phyloP scores from a whole-genome alignment of 2,797 vertebrate genomes.

The Tenualosa thibaudeaui region DNA sequence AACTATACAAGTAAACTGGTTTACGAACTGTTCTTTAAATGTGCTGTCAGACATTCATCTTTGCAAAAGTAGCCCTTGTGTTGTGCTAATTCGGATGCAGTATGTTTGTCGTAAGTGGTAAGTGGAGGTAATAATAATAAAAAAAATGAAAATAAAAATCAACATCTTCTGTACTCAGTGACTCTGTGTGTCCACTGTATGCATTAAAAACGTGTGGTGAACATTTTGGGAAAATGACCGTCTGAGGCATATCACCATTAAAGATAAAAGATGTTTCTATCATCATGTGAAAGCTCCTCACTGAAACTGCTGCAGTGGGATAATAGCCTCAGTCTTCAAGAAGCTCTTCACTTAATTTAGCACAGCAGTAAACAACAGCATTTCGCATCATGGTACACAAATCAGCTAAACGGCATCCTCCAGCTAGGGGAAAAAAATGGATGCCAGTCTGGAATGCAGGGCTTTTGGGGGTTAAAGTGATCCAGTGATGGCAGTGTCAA shows the following conservation, averaged over 20 bases:
- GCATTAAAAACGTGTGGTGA: not conserved
- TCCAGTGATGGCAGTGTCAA: constrained; percentile 23
- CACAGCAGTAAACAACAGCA: constrained; percentile 12
- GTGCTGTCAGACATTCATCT: too few relatives aligned
- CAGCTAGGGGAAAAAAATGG: not conserved
- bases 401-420: constrained; percentile 1
- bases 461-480: constrained; percentile 28
- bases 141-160: too few relatives aligned
- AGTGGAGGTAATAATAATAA: not conserved
- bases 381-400: constrained; percentile 11
- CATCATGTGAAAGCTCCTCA: constrained; percentile 12
- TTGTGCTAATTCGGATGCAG: not conserved
- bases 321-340: constrained; percentile 5
- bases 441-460: not conserved
- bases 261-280: constrained; percentile 14
- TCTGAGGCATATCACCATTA: constrained; percentile 8
- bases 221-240: not conserved
- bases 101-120: not conserved
- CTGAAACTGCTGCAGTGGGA: not conserved
- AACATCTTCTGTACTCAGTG: too few relatives aligned
- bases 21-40: too few relatives aligned
- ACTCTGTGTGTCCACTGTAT: not conserved
- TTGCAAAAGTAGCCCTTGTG: too few relatives aligned
- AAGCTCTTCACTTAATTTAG: constrained; percentile 15
- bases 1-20: too few relatives aligned